Percentiles rank a stretch among this genome's conserved stretches.
These are phyloP conservation scores for Paradisaea rubra DNA, from an alignment of 2,113 vertebrate genomes.

Conservation along the genomic window DNA sequence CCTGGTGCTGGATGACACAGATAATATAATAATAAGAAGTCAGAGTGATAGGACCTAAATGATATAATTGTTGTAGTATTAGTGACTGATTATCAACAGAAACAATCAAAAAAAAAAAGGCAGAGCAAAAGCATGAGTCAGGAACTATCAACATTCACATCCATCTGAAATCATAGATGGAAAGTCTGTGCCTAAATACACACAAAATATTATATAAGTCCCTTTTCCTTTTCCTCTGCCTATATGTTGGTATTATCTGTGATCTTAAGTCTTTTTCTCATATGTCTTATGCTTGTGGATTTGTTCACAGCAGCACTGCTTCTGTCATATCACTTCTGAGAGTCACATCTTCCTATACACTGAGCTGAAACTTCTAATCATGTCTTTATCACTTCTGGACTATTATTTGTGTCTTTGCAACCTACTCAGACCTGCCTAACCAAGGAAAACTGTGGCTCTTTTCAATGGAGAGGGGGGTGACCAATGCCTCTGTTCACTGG, in stretches of 20 bases:
- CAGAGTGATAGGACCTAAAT: neutral
- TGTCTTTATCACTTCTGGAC: neutral
- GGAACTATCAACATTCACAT: neutral
- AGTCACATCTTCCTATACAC: neutral
- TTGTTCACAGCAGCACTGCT: neutral
- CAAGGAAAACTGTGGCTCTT: neutral
- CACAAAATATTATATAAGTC: neutral
- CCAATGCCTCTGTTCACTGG: neutral
- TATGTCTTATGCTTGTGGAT: neutral
- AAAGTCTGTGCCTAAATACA: neutral
- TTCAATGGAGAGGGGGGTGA: fast-evolving
- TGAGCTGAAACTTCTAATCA: neutral
- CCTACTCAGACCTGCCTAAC: neutral
- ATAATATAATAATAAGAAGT: neutral
- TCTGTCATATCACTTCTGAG: neutral
- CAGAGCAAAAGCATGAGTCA: neutral
- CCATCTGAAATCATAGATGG: neutral
- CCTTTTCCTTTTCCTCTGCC: neutral
- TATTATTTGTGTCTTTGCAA: neutral
- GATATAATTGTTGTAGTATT: neutral
- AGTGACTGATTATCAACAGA: neutral
- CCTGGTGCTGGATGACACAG: neutral
- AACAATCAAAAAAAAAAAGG: neutral
- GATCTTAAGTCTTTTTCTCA: neutral
- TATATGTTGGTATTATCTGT: neutral